phyloP scores from a whole-genome alignment of 2,888 invertebrate genomes.

The Lutraria lutraria region DNA sequence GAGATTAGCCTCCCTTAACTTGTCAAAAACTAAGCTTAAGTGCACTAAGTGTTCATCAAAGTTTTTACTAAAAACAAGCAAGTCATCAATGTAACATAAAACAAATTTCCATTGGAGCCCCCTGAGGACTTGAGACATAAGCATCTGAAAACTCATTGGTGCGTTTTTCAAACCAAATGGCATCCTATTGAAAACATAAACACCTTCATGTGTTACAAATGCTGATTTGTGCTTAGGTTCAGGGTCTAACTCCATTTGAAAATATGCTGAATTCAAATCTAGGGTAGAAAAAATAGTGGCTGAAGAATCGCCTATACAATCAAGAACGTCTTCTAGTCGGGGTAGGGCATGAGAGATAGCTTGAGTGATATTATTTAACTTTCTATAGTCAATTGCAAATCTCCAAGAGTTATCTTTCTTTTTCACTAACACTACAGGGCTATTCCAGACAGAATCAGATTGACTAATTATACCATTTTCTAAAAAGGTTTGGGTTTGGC shows the following conservation, averaged over 20 bases:
- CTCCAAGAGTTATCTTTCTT: conserved; percentile 60
- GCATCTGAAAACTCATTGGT: conserved; percentile 60
- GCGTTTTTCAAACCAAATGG: conserved; percentile 64
- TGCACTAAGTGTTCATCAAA: conserved; percentile 67
- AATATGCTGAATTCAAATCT: conserved; percentile 60
- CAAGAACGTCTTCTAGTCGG: conserved; percentile 63
- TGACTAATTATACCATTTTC: conserved; percentile 53
- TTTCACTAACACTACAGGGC: conserved; percentile 60
- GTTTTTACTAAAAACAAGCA: conserved; percentile 63
- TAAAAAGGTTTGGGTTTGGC: conserved; percentile 51
- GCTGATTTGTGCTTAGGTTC: conserved; percentile 67
- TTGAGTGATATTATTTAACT: conserved; percentile 62
- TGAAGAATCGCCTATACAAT: conserved; percentile 47
- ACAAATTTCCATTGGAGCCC: conserved; percentile 71
- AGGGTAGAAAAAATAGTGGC: conserved; percentile 56
- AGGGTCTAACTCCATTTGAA: conserved; percentile 57
- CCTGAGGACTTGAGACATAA: conserved; percentile 64
- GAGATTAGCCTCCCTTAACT: conserved; percentile 46
- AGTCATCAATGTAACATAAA: conserved; percentile 72
- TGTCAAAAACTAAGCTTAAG: conserved; percentile 50
- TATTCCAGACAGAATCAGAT: conserved; percentile 57
- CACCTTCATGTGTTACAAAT: too few relatives aligned
- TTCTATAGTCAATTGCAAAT: conserved; percentile 65
- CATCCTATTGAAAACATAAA: conserved; percentile 59
- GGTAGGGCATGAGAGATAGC: conserved; percentile 69